These are phyloP conservation scores for Speoplatyrhinus poulsoni DNA, from an alignment of 2,113 vertebrate species.

Conservation along the genomic window DNA sequence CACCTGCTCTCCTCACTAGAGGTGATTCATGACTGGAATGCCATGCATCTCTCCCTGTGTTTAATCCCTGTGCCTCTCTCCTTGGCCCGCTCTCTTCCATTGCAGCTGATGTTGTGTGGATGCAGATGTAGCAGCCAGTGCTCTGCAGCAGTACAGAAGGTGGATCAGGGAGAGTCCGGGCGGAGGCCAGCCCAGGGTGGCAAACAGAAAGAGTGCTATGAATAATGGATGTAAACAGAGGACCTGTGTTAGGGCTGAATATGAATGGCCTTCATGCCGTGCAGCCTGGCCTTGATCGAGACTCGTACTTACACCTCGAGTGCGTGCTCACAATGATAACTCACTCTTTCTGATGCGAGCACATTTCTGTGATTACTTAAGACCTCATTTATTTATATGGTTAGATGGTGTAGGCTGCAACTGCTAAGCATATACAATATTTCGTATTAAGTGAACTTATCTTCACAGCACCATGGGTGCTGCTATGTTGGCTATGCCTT, in stretches of 20 bases:
- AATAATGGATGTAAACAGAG: constrained; percentile 64
- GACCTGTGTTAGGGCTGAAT: constrained; percentile 58
- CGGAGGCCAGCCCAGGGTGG: neutral
- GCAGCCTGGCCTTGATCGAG: constrained; percentile 57
- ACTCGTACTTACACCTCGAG: constrained; percentile 50
- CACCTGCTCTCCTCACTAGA: constrained; percentile 27
- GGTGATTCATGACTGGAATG: constrained; percentile 51
- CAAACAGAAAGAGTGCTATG: constrained; percentile 43
- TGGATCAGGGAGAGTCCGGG: neutral
- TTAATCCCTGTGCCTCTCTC: constrained; percentile 36
- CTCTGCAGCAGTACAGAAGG: constrained; percentile 37
- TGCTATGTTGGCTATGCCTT: no score
- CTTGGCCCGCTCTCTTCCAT: constrained; percentile 5
- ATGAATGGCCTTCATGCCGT: constrained; percentile 57
- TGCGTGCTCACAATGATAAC: constrained; percentile 59
- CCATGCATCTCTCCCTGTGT: constrained; percentile 30
- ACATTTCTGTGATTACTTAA: constrained; percentile 42
- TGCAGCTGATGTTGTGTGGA: constrained; percentile 53
- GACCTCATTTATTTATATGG: neutral
- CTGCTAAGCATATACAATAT: neutral
- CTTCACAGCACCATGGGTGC: no score
- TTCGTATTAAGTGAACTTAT: neutral
- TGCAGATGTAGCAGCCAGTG: constrained; percentile 37
- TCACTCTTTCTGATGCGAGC: constrained; percentile 21
- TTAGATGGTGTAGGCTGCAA: neutral